These are phyloP conservation scores for Drosophila ogumai DNA, from an alignment of 1,140 invertebrate species.

Conservation along the genomic window DNA sequence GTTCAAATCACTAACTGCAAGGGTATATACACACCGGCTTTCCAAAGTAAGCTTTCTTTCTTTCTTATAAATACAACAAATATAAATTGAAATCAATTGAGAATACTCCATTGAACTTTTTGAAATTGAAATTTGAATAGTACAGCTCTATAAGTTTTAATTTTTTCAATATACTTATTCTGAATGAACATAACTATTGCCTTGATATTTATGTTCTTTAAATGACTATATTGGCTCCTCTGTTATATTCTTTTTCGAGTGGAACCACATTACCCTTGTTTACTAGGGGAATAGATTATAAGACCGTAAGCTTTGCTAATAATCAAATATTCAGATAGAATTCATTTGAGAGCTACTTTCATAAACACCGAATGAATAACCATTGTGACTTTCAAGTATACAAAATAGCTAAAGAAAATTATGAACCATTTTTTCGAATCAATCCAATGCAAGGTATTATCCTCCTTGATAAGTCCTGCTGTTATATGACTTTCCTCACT, in stretches of 20 bases:
- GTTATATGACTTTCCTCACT: neutral
- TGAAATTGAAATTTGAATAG: neutral
- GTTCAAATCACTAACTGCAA: no score
- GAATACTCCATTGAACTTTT: no score
- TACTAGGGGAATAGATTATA: neutral
- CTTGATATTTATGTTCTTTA: neutral
- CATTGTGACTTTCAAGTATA: no score
- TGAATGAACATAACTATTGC: no score
- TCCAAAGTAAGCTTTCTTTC: no score
- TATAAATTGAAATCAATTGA: no score
- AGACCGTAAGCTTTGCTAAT: no score
- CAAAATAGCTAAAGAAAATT: neutral
- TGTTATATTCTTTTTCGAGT: neutral
- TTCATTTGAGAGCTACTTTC: neutral
- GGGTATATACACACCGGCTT: no score
- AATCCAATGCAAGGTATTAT: neutral
- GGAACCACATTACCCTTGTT: neutral
- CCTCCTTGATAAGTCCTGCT: neutral
- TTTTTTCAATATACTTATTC: neutral
- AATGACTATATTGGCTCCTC: fast-evolving
- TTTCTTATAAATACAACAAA: no score
- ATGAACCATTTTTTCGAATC: no score
- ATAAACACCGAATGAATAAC: no score
- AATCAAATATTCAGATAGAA: neutral
- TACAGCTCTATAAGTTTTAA: no score